Percentiles rank a stretch among this genome's conserved stretches.
phyloP scores from a whole-genome alignment of 2,113 vertebrate genomes.

The Saguinus imperator region DNA sequence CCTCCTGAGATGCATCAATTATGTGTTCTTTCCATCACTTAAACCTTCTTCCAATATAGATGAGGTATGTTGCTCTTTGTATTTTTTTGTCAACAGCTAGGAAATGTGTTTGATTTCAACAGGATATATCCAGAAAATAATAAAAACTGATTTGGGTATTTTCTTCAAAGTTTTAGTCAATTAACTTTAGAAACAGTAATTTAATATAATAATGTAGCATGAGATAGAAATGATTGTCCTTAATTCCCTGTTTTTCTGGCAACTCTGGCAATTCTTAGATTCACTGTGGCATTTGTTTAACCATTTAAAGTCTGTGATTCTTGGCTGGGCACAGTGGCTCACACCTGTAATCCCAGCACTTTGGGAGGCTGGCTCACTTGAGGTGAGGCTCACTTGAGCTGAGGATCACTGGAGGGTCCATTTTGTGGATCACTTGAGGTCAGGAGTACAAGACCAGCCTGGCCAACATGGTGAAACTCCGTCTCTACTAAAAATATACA shows the following conservation, averaged over 20 bases:
- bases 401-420: no score
- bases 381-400: no score
- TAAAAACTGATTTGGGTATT: background rate
- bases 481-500: no score
- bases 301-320: background rate
- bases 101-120: background rate
- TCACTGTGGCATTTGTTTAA: background rate
- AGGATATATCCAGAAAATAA: background rate
- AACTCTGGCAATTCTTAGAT: background rate
- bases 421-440: no score
- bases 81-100: background rate
- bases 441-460: no score
- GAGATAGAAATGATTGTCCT: background rate
- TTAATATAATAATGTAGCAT: no score
- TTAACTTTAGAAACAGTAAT: background rate
- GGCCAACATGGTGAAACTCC: no score
- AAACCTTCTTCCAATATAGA: constrained; percentile 69
- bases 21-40: constrained; percentile 80
- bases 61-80: constrained; percentile 72
- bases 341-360: no score
- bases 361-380: no score
- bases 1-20: constrained; percentile 59
- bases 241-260: background rate
- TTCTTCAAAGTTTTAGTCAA: background rate
- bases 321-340: no score